Evolutionary conservation across 2,797 vertebrate genomes (phyloP).

Genomic region (Schizopygopsis malacanthus): DNA sequence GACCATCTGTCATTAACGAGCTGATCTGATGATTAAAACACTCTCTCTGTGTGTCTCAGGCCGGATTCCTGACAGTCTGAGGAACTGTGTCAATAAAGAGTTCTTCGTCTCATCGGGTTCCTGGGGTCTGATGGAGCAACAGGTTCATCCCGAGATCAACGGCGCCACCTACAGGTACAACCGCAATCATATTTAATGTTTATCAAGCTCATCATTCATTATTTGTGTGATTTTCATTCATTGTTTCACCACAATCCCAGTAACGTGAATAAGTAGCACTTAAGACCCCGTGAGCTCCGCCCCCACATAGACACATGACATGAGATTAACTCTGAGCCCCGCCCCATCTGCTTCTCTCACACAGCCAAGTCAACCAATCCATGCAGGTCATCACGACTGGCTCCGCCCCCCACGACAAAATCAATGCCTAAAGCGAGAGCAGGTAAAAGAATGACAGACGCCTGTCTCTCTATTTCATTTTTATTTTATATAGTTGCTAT

Average conservation of each 20-base stretch:
- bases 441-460: slow-evolving; percentile 72
- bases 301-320: slow-evolving; percentile 58
- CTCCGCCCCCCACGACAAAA: slow-evolving; percentile 78
- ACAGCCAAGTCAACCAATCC: slow-evolving; percentile 81
- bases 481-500: background rate
- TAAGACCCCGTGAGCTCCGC: background rate
- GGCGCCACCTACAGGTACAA: slow-evolving; percentile 94
- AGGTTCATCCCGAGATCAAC: slow-evolving; percentile 92
- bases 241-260: background rate
- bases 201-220: background rate
- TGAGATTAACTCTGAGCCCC: slow-evolving; percentile 66
- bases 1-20: background rate
- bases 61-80: slow-evolving; percentile 95
- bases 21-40: too few relatives aligned
- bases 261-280: background rate
- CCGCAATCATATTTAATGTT: background rate
- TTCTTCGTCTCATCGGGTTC: slow-evolving; percentile 92
- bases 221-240: background rate
- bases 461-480: background rate
- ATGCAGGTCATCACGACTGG: slow-evolving; percentile 74
- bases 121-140: slow-evolving; percentile 94
- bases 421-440: slow-evolving; percentile 81
- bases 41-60: slow-evolving; percentile 72
- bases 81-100: slow-evolving; percentile 99
- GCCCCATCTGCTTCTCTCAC: slow-evolving; percentile 75